A percentile compares a stretch with the other conserved stretches of the same genome.
Evolutionary conservation across 2,797 vertebrate genomes (phyloP).

Genomic region (Phaenicophaeus curvirostris): DNA sequence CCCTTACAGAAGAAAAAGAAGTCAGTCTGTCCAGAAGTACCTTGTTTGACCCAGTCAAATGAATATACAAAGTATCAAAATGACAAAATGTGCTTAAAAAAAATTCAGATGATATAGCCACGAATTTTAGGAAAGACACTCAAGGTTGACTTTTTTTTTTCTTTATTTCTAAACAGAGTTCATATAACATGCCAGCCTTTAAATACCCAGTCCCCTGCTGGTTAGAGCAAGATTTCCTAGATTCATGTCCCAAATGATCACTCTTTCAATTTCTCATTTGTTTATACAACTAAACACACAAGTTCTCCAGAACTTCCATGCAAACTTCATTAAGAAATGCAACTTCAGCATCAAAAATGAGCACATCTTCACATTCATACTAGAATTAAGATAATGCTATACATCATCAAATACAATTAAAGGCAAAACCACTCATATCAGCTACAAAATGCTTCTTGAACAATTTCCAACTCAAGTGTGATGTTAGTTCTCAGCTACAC

Average conservation of each 20-base stretch:
- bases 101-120: neutral
- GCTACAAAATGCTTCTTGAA: neutral
- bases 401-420: neutral
- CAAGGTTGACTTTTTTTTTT: neutral
- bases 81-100: neutral
- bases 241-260: neutral
- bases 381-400: neutral
- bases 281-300: neutral
- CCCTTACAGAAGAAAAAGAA: neutral
- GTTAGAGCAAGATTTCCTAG: neutral
- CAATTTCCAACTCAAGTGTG: neutral
- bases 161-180: neutral
- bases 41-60: neutral
- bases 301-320: neutral
- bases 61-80: neutral
- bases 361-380: neutral
- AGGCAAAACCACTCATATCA: neutral
- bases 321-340: neutral
- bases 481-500: neutral
- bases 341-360: neutral
- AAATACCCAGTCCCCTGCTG: neutral
- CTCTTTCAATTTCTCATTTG: neutral
- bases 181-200: neutral
- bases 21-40: neutral
- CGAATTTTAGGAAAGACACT: neutral